Evolutionary conservation across 2,113 vertebrate species (phyloP), one percentile per base, ranked within the genome.

Genomic region (Corynorhinus townsendii): DNA sequence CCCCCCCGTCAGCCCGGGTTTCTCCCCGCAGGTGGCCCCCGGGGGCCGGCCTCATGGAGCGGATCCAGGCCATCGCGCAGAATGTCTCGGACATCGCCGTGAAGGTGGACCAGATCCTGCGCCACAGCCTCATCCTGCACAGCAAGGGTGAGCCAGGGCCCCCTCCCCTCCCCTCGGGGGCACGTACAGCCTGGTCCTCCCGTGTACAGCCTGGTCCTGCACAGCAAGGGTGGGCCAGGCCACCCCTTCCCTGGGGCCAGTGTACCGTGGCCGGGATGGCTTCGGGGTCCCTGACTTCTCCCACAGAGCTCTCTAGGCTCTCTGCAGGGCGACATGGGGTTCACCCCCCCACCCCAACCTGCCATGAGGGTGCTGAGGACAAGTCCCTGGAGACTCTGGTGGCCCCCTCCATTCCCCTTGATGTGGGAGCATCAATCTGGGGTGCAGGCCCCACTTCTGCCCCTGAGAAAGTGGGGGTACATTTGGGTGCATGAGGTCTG

Each of bases 11-110:
- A 91, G 47, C 76, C 45, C 24, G 7, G 66, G 24, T 84, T 71
- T 77, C 73, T 85, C 72, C 62, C 5, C 8, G 62, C 81, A 99
- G 99, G 98, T 98, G 99, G 73, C 99, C 99, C 94, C 91, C 98
- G 3, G 99, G 98, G 4, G 96, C 98, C 0, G 98, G 99, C 26
- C 95, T 99, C 62, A 98, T 99, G 98, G 99, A 99, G 97, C 98
- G 99, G 95, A 99, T 99, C 98, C 99, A 99, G 98, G 99, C 99
- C 94, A 99, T 99, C 33, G 99, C 99, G 83, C 99, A 99, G 97
- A 99, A 99, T 14, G 99, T 99, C 97, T 99, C 99, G 0, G 99
- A 99, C 97, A 99, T 99, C 3, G 99, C 99, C 0, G 96, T 98
- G 86, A 99, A 99, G 96, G 99, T 99, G 96, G 99, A 99, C 97